Evolutionary conservation across 2,797 vertebrate species (phyloP), one percentile per base, ranked within the genome.

Genomic region (Chaetophractus vellerosus): DNA sequence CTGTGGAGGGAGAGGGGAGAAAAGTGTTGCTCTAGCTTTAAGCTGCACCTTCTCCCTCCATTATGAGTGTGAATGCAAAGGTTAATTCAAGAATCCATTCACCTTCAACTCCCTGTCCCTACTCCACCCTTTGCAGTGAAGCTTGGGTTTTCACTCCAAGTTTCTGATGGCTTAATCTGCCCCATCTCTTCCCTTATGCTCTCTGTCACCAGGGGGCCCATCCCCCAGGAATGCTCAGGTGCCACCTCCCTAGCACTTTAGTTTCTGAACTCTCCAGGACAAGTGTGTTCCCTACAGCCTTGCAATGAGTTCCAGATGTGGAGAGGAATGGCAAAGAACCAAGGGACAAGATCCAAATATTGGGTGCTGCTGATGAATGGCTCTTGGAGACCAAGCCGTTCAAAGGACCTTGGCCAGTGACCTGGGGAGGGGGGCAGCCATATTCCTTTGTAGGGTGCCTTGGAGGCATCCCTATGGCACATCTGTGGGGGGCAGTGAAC

Each of bases 211-310:
- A 12, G 15, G 72, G 71, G 38, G 75, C 33, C 59, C 16, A 12
- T 45, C 41, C 48, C 12, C 11, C 59, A 4, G 3, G 18, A 57
- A 12, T 24, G 6, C 76, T 23, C 9, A 2, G 28, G 31, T 18
- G 52, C 19, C 33, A 26, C 19, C 16, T 89, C n/a, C n/a, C 36
- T 6, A 19, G 78, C 18, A 38, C 59, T 19, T 76, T 24, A 2
- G 6, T 21, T 68, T 91, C 16, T 28, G 2, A 64, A 86, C 84
- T 50, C 33, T n/a, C 61, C 26, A 61, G 81, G 92, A 41, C 82
- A 38, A 10, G 68, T 95, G 6, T 80, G 41, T 28, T 94, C 92
- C 83, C 75, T 82, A 33, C 26, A 94, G 48, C 38, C 38, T 10
- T 4, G n/a, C 31, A 1, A 38, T 88, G 82, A 75, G 50, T 64